Conservation (phyloP, 2,113 vertebrate species). For the Halichoeres trimaculatus region DNA sequence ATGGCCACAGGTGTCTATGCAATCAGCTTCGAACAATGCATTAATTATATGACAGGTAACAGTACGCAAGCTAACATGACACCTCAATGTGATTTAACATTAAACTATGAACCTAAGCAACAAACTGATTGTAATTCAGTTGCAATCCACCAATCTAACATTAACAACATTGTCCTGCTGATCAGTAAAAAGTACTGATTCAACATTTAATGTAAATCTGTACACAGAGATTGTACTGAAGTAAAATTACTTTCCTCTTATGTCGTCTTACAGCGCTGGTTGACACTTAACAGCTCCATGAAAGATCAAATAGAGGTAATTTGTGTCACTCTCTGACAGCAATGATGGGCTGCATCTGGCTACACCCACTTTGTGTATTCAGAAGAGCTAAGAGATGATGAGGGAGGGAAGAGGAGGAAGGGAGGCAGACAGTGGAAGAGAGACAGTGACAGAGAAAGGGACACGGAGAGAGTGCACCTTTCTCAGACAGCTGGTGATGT, state of each 20-base stretch:
- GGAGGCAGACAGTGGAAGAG: slow-evolving; percentile 56
- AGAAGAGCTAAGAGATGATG: slow-evolving; percentile 59
- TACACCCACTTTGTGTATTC: slow-evolving; percentile 62
- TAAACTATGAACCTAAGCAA: too few species aligned
- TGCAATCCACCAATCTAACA: too few species aligned
- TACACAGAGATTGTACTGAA: slow-evolving; percentile 7
- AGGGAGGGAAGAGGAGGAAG: slow-evolving; percentile 45
- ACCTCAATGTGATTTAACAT: too few species aligned
- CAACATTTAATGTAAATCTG: too few species aligned
- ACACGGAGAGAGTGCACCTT: slow-evolving; percentile 33
- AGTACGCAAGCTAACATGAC: too few species aligned
- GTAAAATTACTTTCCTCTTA: slow-evolving; percentile 47
- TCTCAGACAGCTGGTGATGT: slow-evolving; percentile 76
- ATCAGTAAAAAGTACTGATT: neutral
- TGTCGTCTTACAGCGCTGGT: slow-evolving; percentile 38
- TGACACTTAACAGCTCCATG: slow-evolving; percentile 74
- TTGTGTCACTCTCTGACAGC: slow-evolving; percentile 84
- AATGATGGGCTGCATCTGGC: slow-evolving; percentile 71
- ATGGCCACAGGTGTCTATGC: too few species aligned
- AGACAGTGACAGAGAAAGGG: neutral
- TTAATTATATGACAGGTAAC: too few species aligned
- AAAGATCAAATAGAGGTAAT: slow-evolving; percentile 79
- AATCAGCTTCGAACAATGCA: too few species aligned
- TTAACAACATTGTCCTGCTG: too few species aligned
- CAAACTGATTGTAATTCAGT: too few species aligned